Percentiles rank a stretch among this genome's conserved stretches.
phyloP scores from a whole-genome alignment of 2,888 invertebrate species.

The Clepsis dumicolana region DNA sequence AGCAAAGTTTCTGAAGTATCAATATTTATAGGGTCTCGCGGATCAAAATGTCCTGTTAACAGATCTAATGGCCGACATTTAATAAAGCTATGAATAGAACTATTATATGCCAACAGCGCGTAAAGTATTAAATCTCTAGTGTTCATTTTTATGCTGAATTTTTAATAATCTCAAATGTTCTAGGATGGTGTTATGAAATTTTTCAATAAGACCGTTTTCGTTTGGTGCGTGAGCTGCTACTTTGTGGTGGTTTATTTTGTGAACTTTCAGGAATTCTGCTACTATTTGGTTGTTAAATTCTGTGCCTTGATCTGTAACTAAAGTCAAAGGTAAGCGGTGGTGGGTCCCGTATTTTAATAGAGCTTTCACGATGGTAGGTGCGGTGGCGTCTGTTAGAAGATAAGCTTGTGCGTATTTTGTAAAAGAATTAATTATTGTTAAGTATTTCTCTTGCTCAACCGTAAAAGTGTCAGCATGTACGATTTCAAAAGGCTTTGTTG shows the following conservation, averaged over 20 bases:
- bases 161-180: conserved; percentile 7
- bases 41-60: not conserved
- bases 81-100: not conserved
- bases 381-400: no score
- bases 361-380: conserved; percentile 43
- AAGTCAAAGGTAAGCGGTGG: not conserved
- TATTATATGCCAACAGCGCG: conserved; percentile 1
- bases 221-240: not conserved
- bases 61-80: conserved; percentile 1
- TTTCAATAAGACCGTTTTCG: not conserved
- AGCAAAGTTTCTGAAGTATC: not conserved
- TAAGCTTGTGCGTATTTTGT: no score
- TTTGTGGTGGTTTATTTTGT: not conserved
- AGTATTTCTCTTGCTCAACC: no score
- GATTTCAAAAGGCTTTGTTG: no score
- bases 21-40: conserved; percentile 3
- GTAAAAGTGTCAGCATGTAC: no score
- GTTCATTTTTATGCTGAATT: not conserved
- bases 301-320: not conserved
- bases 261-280: not conserved
- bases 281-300: not conserved
- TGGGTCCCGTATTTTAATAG: conserved; percentile 34
- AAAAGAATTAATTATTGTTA: no score
- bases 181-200: not conserved
- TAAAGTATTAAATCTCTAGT: not conserved